Base-by-base conservation (phyloP, 2,888 invertebrate genomes). In the Amiota mariae region DNA sequence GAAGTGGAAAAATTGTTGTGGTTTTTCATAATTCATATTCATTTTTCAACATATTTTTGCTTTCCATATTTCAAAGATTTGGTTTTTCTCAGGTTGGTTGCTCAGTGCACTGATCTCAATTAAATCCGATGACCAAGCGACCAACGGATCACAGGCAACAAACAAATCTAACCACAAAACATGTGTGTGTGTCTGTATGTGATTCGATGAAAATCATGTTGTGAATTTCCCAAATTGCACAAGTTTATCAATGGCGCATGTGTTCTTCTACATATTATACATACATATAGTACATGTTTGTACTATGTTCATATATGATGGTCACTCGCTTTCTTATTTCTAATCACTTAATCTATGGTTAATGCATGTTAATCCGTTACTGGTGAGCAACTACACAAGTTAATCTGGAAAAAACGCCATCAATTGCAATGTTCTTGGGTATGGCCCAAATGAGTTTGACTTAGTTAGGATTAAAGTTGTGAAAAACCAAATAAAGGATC, bases 211-310 rank as follows among this genome's bases (percentile, higher is more conserved):
- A 81, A 87, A 81, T 85, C 81, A 77, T 73, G 76, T 81, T 79
- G 87, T 87, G 82, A 83, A 82, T 77, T 68, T n/a, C n/a, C 73
- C 78, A 81, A 76, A 84, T 86, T 86, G 84, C 87, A 86, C 83
- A 87, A 87, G 86, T 84, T 80, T 75, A 74, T 71, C 72, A 57
- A 59, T 48, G 12, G 70, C 57, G 8, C 36, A 20, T n/a, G 46
- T 36, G 36, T 36, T 20, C 74, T 36, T 36, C 4, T 36, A 36
- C 36, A 24, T 3, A 24, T 24, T 24, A 24, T 2, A 24, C 24
- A 24, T 24, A 3, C 6, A 36, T 36, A 36, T 36, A 36, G 36
- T 6, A 36, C 2, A n/a, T n/a, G n/a, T n/a, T n/a, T n/a, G n/a
- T n/a, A n/a, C n/a, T n/a, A n/a, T n/a, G n/a, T n/a, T n/a, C n/a